Evolutionary conservation across 2,113 vertebrate genomes (phyloP), one percentile per base, ranked within the genome.

Genomic region (Blennius ocellaris): DNA sequence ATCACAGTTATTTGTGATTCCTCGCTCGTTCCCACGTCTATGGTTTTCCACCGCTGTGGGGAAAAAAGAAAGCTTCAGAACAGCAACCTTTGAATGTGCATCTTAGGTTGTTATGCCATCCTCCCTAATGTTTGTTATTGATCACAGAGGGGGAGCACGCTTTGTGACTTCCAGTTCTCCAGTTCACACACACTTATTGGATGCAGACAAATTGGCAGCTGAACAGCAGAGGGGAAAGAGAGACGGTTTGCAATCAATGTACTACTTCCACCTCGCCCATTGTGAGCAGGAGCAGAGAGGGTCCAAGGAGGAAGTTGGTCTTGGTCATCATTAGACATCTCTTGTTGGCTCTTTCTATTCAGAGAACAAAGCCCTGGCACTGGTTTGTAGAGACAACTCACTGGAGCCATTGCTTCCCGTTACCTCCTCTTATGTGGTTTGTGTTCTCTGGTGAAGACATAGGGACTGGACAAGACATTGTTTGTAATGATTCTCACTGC

Each of bases 121-220:
- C 58, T 80, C 43, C 54, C 67, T 55, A 21, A 37, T 79, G 71
- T 84, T 85, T 86, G 17, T 83, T 81, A 71, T 83, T 66, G 44
- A 72, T 30, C 40, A 43, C 6, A 30, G 61, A 55, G 48, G 56
- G 14, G 59, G 64, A 78, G 55, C 73, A 80, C 70, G 80, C 55
- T 56, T 17, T 1, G 30, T 74, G 78, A 84, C 81, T 86, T 70
- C 48, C 30, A 5, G 52, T 47, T 79, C 80, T 70, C 48, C 30
- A 5, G 52, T 47, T 79, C 80, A 57, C 61, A 73, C 73, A 57
- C 56, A 47, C 51, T 88, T 86, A 58, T 77, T 73, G 62, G 53
- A 74, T 53, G 54, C 55, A 47, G 57, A 57, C 61, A 47, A 56
- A 74, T 49, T 82, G 81, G 67, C 85, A 78, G 73, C 55, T 80